Evolutionary conservation across 2,113 vertebrate genomes (phyloP).

Genomic region (Holacanthus passer): DNA sequence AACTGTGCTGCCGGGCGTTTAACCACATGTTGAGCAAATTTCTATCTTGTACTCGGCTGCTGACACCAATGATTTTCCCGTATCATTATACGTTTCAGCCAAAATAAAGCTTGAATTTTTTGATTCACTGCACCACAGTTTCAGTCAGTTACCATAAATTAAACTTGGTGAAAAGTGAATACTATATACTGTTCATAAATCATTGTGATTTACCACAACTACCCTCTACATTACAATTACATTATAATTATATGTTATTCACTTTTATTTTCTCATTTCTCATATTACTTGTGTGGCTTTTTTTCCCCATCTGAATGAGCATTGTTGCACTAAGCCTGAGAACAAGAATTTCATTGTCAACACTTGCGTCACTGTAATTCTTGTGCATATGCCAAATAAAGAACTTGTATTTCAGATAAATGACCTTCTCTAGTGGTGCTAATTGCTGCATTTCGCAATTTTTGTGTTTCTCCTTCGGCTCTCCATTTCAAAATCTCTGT

Average conservation of each 20-base stretch:
- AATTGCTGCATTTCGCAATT: conserved; percentile 29
- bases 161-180: background rate
- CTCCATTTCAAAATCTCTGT: conserved; percentile 36
- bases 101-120: background rate
- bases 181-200: background rate
- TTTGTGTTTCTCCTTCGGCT: conserved; percentile 26
- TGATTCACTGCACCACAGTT: background rate
- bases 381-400: too few species aligned
- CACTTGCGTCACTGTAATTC: too few species aligned
- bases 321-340: too few species aligned
- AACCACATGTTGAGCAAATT: conserved; percentile 1
- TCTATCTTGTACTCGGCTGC: background rate
- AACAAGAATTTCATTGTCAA: too few species aligned
- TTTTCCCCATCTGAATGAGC: too few species aligned
- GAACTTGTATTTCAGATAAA: background rate
- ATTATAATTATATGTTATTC: too few species aligned
- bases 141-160: background rate
- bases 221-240: background rate
- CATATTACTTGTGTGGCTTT: too few species aligned
- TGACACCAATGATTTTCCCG: background rate
- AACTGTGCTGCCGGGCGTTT: background rate
- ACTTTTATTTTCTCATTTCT: too few species aligned
- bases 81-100: background rate
- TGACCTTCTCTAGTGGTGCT: background rate
- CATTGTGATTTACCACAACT: background rate